Percentiles rank a stretch among this genome's conserved stretches.
These are phyloP conservation scores for Heterohyrax brucei DNA, from an alignment of 2,797 vertebrate genomes.

Conservation along the genomic window DNA sequence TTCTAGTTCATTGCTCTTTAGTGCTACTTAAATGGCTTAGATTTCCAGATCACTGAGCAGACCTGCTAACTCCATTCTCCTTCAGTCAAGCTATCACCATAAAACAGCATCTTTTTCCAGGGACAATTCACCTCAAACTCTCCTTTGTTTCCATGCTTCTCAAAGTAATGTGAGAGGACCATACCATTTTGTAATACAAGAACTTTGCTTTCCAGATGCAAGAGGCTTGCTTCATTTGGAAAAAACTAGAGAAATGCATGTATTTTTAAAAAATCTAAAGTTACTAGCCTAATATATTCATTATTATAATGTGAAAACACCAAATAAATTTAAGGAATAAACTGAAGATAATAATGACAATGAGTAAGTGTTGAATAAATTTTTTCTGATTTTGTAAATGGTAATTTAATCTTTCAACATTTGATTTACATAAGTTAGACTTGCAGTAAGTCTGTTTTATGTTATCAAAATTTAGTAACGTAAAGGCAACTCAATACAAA, in stretches of 20 bases:
- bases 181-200: background rate
- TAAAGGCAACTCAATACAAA: background rate
- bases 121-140: background rate
- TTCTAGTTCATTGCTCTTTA: conserved; percentile 68
- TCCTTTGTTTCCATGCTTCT: background rate
- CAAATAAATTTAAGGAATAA: conserved; percentile 23
- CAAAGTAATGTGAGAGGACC: background rate
- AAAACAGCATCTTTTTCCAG: background rate
- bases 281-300: background rate
- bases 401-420: conserved; percentile 62
- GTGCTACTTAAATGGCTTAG: conserved; percentile 46
- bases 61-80: background rate
- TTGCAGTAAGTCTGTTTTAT: background rate
- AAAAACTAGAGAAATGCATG: background rate
- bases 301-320: background rate
- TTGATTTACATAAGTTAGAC: background rate
- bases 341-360: conserved; percentile 16
- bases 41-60: conserved; percentile 67
- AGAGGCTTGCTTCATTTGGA: background rate
- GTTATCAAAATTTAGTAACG: background rate
- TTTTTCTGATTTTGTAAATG: conserved; percentile 40
- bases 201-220: background rate
- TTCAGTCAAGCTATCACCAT: background rate
- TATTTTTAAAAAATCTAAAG: background rate
- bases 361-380: conserved; percentile 14